Base-by-base conservation (phyloP, 2,888 invertebrate species). In the Pseudococcus longispinus region DNA sequence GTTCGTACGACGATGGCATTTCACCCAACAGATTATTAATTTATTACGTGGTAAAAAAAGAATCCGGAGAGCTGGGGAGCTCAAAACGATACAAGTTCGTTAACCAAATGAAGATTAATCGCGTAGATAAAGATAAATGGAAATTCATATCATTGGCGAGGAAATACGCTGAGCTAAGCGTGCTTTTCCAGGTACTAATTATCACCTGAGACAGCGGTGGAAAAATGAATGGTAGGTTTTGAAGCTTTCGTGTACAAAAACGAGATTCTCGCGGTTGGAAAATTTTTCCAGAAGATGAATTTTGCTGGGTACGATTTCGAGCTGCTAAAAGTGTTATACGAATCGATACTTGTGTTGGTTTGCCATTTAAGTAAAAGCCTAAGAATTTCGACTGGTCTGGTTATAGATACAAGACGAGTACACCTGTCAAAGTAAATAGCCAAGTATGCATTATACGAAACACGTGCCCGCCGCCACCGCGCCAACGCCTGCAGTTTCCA, bases 51-150 rank as follows among this genome's bases (percentile, higher is more conserved):
- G 60, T 0, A 60, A 15, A 60, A 60, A 23, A 60, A 60, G 23
- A 60, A 60, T 1, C 2, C 8, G 37, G 37, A 20, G 15, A n/a
- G 60, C 23, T 23, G 20, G 1, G n/a, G 37, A 55, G 60, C 60
- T 23, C 23, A 60, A 23, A 23, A 5, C 60, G 23, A 23, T 60
- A 20, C 60, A 23, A 60, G 23, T 60, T 60, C 60, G 60, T 11
- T 23, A 23, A 20, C 60, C 60, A 74, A 74, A 74, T 74, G 29
- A 74, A 74, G 74, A 74, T 74, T 74, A 74, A 74, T 74, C 32
- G 74, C 32, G 60, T 23, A 60, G 74, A 74, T 74, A 74, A 74
- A 74, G 74, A 74, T 74, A 74, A 74, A 74, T 74, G 74, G 74
- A 37, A 74, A 74, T 74, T 74, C 32, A 32, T 74, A 37, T 74